Conservation (phyloP, 2,113 vertebrate genomes). For the Mesitornis unicolor region DNA sequence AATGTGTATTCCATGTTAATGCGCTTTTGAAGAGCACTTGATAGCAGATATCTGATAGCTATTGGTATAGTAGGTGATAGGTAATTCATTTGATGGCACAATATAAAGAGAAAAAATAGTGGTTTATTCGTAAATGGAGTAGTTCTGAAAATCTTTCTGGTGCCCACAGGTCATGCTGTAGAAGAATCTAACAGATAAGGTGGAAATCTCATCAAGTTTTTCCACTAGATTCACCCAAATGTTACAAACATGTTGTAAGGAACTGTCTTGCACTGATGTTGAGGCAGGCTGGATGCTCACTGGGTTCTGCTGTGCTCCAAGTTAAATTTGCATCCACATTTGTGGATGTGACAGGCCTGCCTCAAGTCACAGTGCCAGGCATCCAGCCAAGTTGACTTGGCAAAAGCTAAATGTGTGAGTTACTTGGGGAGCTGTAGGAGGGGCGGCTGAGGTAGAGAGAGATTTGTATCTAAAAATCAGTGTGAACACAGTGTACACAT, state of each 20-base stretch:
- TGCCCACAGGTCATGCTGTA: background rate
- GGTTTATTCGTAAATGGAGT: background rate
- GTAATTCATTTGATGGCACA: background rate
- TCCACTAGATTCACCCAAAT: background rate
- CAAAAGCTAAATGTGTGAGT: background rate
- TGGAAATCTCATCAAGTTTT: background rate
- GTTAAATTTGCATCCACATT: background rate
- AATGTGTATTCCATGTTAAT: background rate
- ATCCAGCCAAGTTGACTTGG: background rate
- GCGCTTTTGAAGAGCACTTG: background rate
- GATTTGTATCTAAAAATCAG: background rate
- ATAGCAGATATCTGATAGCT: background rate
- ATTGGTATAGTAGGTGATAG: background rate
- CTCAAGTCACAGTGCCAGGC: background rate
- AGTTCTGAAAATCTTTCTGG: background rate
- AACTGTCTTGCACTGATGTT: background rate
- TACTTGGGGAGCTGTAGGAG: background rate
- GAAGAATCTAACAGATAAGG: background rate
- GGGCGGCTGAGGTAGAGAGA: background rate
- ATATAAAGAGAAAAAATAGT: background rate
- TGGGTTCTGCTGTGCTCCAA: background rate
- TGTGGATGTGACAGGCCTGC: background rate
- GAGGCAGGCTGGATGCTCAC: background rate
- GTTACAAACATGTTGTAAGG: background rate
- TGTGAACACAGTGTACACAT: fast-evolving